Conservation (phyloP, 2,113 vertebrate genomes). For the Notiomystis cincta region DNA sequence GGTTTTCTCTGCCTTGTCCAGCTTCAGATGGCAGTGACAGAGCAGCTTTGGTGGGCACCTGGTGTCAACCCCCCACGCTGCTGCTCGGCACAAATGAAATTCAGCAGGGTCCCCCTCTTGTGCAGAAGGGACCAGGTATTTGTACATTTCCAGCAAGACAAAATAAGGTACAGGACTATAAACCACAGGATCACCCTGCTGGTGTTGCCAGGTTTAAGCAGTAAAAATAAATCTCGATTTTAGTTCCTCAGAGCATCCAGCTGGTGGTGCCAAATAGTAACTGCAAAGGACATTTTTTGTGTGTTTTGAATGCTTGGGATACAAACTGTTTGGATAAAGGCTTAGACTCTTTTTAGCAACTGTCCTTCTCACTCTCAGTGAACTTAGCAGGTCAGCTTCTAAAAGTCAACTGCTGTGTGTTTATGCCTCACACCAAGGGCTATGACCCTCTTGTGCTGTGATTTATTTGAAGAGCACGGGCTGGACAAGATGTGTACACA, state of each 20-base stretch:
- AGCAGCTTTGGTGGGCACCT: background rate
- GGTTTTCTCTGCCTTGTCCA: background rate
- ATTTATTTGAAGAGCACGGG: background rate
- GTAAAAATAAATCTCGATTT: background rate
- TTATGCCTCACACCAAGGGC: background rate
- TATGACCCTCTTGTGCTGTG: background rate
- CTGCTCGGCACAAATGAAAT: background rate
- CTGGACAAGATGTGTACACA: background rate
- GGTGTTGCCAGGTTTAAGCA: background rate
- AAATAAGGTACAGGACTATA: background rate
- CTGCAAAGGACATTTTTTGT: background rate
- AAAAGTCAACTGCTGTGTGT: background rate
- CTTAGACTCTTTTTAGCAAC: background rate
- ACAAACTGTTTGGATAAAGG: background rate
- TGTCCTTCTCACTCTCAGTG: background rate
- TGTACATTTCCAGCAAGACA: background rate
- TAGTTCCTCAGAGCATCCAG: slow-evolving; percentile 59
- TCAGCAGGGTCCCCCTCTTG: background rate
- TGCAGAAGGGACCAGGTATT: background rate
- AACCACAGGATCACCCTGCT: background rate
- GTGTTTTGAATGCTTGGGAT: background rate
- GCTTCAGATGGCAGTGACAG: background rate
- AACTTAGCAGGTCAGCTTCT: background rate
- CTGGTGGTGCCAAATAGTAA: slow-evolving; percentile 66
- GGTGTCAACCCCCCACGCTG: background rate